Base-by-base conservation (phyloP, 2,797 vertebrate genomes). In the Pangasius djambal region DNA sequence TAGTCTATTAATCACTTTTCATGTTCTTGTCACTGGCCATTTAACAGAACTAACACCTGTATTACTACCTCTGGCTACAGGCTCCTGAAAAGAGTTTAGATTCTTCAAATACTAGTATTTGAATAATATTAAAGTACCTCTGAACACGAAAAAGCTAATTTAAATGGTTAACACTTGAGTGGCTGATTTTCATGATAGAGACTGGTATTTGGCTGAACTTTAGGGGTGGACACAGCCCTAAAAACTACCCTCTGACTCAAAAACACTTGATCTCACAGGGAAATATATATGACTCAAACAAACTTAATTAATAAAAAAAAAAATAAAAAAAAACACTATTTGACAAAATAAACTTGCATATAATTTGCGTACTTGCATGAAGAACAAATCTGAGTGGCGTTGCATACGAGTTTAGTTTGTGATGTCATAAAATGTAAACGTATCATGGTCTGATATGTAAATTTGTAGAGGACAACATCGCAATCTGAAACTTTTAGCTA, bases 1-100 rank as follows among this genome's bases (percentile, higher is more conserved):
- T 93, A 94, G 93, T 91, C 86, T 89, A 88, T 90, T 79, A 79
- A 75, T 89, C 89, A 92, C 44, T 55, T 69, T 59, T 87, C 63
- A 77, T 79, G 34, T 52, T 91, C 65, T 61, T 88, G 16, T 52
- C 84, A 59, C 52, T 88, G 85, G 85, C 88, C 48, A 88, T 69
- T 61, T 44, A 85, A 87, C 37, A 87, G 31, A 52, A 88, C 34
- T 44, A 59, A 44, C 25, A 57, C 15, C 34, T 74, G 72, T 61
- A 79, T 44, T 52, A 75, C 63, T 79, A 75, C 16, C 40, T 52
- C 48, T 85, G 85, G 59, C 57, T 37, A 74, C 8, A 82, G 20
- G 13, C 20, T 40, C 18, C 25, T 63, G 37, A 16, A 6, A 4
- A 48, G 59, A 87, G 15, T 34, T 70, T 70, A 85, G 20, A 85